Evolutionary conservation across 2,797 vertebrate genomes (phyloP).

Genomic region (Gorsachius magnificus): DNA sequence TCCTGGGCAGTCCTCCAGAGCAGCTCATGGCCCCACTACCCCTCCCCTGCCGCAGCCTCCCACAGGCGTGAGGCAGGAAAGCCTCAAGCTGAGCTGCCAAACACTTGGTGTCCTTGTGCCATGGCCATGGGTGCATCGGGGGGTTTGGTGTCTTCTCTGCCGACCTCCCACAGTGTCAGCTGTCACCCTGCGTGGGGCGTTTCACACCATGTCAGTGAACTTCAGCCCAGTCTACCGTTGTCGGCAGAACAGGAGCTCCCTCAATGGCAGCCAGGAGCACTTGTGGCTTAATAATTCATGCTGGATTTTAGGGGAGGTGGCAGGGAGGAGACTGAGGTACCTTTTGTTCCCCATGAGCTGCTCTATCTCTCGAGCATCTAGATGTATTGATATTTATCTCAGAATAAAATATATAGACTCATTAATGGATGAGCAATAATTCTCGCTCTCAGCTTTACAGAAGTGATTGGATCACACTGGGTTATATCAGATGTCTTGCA

Average conservation of each 20-base stretch:
- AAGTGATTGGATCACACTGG: background rate
- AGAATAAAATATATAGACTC: background rate
- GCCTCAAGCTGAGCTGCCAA: background rate
- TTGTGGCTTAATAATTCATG: background rate
- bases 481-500: background rate
- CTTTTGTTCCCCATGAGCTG: background rate
- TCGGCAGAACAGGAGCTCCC: background rate
- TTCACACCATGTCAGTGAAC: accelerated
- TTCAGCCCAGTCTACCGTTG: background rate
- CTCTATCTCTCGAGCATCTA: background rate
- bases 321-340: background rate
- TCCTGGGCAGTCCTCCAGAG: background rate
- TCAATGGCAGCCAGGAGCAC: background rate
- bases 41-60: too few species aligned
- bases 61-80: background rate
- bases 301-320: too few species aligned
- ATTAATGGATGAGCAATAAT: background rate
- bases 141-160: background rate
- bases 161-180: background rate
- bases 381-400: background rate
- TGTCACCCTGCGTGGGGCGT: accelerated
- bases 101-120: accelerated
- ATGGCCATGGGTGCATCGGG: accelerated
- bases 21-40: accelerated
- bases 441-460: background rate